These are phyloP conservation scores for Eristalis intricaria DNA, from an alignment of 2,888 invertebrate species.

Conservation along the genomic window DNA sequence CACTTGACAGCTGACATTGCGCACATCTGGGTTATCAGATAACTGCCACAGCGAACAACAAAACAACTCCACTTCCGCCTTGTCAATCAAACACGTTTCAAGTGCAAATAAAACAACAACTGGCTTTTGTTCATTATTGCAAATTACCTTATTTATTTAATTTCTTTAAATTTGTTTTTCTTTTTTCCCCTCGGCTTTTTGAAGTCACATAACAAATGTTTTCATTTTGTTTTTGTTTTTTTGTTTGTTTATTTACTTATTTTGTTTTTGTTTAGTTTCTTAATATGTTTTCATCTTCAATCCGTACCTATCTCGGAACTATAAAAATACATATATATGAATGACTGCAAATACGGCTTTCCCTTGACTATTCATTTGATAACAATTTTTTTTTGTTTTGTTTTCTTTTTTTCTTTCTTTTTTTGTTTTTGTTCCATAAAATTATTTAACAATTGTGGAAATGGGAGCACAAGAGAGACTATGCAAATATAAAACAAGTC, in stretches of 20 bases:
- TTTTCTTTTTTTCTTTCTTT: slow-evolving; percentile 37
- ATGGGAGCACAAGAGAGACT: slow-evolving; percentile 34
- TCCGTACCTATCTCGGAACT: slow-evolving; percentile 68
- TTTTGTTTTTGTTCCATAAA: slow-evolving; percentile 59
- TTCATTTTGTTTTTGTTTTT: slow-evolving; percentile 15
- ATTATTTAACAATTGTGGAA: slow-evolving; percentile 66
- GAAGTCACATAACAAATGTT: slow-evolving; percentile 56
- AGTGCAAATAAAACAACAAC: neutral
- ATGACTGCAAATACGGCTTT: slow-evolving; percentile 64
- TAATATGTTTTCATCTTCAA: slow-evolving; percentile 59
- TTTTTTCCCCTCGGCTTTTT: slow-evolving; percentile 22
- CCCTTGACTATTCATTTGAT: slow-evolving; percentile 68
- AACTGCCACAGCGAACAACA: too few species aligned
- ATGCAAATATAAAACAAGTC: slow-evolving; percentile 27
- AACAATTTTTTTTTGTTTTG: slow-evolving; percentile 65
- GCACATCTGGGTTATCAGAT: too few species aligned
- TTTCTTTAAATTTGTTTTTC: slow-evolving; percentile 28
- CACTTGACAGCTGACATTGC: too few species aligned
- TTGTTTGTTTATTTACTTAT: slow-evolving; percentile 21
- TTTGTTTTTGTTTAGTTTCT: slow-evolving; percentile 35
- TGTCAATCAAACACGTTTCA: too few species aligned
- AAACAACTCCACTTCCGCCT: too few species aligned
- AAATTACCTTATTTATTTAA: slow-evolving; percentile 60
- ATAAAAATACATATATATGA: slow-evolving; percentile 68
- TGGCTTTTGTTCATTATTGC: slow-evolving; percentile 47